phyloP scores from a whole-genome alignment of 1,140 invertebrate species.

The Lysiphlebus fabarum region DNA sequence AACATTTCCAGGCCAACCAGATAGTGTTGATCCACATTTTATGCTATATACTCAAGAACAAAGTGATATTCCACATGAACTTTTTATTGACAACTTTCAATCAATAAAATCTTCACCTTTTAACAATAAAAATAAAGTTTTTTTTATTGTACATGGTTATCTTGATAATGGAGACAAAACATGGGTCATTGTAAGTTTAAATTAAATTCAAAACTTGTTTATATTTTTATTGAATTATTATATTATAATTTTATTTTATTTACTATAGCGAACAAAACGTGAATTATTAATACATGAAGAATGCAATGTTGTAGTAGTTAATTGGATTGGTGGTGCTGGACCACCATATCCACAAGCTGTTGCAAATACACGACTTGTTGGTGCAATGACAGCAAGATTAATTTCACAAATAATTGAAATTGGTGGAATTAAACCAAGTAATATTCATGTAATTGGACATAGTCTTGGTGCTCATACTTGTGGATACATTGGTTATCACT shows the following conservation, averaged over 20 bases:
- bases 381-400: constrained; percentile 75
- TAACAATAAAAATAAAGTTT: constrained; percentile 63
- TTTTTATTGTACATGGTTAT: constrained; percentile 81
- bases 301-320: constrained; percentile 74
- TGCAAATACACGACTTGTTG: constrained; percentile 84
- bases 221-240: background rate
- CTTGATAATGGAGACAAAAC: constrained; percentile 74
- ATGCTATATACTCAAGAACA: constrained; percentile 58
- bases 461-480: constrained; percentile 83
- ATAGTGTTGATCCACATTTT: constrained; percentile 59
- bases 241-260: background rate
- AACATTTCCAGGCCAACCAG: constrained; percentile 68
- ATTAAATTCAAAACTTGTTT: constrained; percentile 3
- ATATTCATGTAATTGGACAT: constrained; percentile 83
- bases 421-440: constrained; percentile 34
- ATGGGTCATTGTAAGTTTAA: constrained; percentile 64
- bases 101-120: constrained; percentile 61
- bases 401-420: constrained; percentile 53
- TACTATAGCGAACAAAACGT: constrained; percentile 58
- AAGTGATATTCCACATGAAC: constrained; percentile 56
- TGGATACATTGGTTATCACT: constrained; percentile 75
- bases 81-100: constrained; percentile 64
- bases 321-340: constrained; percentile 80
- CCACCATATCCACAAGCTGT: constrained; percentile 88
- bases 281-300: constrained; percentile 66